Conservation (phyloP, 2,113 vertebrate genomes). For the Dasyornis broadbenti region DNA sequence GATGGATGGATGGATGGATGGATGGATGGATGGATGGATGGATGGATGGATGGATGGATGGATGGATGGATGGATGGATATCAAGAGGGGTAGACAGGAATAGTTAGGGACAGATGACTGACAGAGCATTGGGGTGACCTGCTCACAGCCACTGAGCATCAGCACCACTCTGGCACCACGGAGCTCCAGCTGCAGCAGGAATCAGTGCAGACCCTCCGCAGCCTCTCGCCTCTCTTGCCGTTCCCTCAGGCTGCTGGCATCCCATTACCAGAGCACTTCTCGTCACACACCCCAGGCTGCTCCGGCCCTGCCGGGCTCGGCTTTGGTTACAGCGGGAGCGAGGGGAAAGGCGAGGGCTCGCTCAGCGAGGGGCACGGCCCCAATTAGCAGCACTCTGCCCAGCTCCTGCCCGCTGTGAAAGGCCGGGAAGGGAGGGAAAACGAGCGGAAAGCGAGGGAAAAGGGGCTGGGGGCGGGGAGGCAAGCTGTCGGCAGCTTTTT, state of each 20-base stretch:
- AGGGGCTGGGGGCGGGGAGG: neutral
- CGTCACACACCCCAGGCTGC: accelerated
- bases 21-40: neutral
- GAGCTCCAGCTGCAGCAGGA: accelerated
- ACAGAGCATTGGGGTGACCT: neutral
- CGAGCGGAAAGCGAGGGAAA: neutral
- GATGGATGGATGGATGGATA: too few relatives aligned
- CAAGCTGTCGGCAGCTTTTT: neutral
- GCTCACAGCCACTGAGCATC: accelerated
- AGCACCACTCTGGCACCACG: accelerated
- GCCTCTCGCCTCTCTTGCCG: accelerated
- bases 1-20: neutral
- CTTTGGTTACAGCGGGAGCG: neutral
- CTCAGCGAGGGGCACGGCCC: conserved; percentile 38
- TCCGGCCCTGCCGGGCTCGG: accelerated
- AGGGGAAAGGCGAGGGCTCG: neutral
- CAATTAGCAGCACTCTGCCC: conserved; percentile 62
- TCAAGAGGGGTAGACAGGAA: neutral
- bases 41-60: neutral
- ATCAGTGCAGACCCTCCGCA: accelerated
- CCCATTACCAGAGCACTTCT: accelerated
- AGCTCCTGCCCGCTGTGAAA: conserved; percentile 6
- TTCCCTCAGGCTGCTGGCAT: neutral
- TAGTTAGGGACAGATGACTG: too few relatives aligned
- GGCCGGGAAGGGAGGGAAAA: conserved; percentile 57